These are phyloP conservation scores for Trichonephila clavipes DNA, from an alignment of 1,140 invertebrate species.

Conservation along the genomic window DNA sequence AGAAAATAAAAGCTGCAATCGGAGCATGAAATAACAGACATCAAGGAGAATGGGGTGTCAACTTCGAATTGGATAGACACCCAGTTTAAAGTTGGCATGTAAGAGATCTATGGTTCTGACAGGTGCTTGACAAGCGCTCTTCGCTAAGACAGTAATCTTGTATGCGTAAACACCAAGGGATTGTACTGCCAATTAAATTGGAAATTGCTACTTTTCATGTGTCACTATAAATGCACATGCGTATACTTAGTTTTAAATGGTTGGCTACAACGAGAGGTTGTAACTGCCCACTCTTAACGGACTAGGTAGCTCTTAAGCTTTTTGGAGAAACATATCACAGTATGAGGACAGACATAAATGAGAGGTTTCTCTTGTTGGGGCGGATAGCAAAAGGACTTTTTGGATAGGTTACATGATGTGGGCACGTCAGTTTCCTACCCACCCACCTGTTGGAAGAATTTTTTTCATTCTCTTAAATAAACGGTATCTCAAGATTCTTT, in stretches of 20 bases:
- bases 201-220: slow-evolving; percentile 65
- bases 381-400: neutral
- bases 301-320: neutral
- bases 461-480: no score
- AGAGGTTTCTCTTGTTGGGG: slow-evolving; percentile 22
- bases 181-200: slow-evolving; percentile 56
- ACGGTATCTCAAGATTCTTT: no score
- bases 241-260: slow-evolving; percentile 22
- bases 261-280: neutral
- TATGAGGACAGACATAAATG: slow-evolving; percentile 27
- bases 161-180: slow-evolving; percentile 34
- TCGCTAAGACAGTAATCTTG: slow-evolving; percentile 42
- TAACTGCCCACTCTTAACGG: slow-evolving; percentile 32
- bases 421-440: neutral
- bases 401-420: slow-evolving; percentile 33
- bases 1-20: neutral
- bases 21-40: neutral
- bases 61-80: slow-evolving; percentile 38
- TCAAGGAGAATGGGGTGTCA: slow-evolving; percentile 28
- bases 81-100: neutral
- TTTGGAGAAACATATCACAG: neutral
- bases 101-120: slow-evolving; percentile 39
- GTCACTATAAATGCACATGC: slow-evolving; percentile 41
- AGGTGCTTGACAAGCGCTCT: neutral
- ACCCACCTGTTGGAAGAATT: neutral